Evolutionary conservation across 2,797 vertebrate genomes (phyloP), one percentile per base, ranked within the genome.

Genomic region (Botia almorhae): DNA sequence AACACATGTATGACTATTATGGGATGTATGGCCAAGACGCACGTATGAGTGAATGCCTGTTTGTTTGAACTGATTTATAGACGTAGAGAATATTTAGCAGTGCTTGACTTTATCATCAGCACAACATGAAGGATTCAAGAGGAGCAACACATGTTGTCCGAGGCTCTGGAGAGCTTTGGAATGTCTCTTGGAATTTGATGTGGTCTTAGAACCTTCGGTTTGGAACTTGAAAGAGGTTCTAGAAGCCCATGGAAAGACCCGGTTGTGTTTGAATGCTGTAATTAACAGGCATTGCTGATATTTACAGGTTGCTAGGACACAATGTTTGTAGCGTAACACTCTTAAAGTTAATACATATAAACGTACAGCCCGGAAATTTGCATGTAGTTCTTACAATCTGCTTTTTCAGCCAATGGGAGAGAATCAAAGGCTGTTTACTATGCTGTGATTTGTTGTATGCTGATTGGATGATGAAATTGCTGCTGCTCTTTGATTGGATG

Each of bases 371-470:
- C 33, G 36, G 56, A 17, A 48, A 48, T 56, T 56, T 79, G 50
- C 84, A 74, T 76, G 81, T 64, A 69, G 70, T 56, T 74, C 46
- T 36, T 63, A 36, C 74, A 60, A 53, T 50, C 51, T 60, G 55
- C 68, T 81, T 73, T 72, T 68, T 39, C 76, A 69, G 61, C 56
- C 74, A 8, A 6, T 58, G 36, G 13, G 50, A 71, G 46, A 55
- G 50, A 51, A 39, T 64, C 19, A 48, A 33, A 23, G 61, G 81
- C 81, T 70, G 43, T 71, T 79, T 46, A 33, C 78, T 53, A 26
- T 51, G 81, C 81, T 83, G 46, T 58, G 77, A 76, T 78, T 70
- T 76, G 70, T 61, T 78, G 33, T 12, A 14, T 65, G 53, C 64
- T 80, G 61, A 78, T 71, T 51, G 14, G 43, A 51, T 74, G 58